These are phyloP conservation scores for Drosophila melanosoma DNA, from an alignment of 2,888 invertebrate genomes.

Conservation along the genomic window DNA sequence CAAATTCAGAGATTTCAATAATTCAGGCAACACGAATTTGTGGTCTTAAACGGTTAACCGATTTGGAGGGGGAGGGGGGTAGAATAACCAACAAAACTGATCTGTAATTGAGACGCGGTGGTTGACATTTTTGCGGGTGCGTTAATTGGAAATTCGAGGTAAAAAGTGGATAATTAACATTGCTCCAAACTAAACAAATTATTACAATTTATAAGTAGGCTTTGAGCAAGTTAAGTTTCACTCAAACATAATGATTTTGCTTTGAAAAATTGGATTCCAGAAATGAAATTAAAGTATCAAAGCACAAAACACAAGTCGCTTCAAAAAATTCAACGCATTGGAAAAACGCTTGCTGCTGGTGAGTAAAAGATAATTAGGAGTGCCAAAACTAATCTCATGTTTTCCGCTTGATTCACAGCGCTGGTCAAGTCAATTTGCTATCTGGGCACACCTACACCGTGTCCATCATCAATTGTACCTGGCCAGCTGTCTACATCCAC, in stretches of 20 bases:
- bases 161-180: background rate
- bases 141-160: slow-evolving; percentile 48
- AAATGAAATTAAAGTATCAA: slow-evolving; percentile 75
- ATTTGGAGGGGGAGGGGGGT: background rate
- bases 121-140: slow-evolving; percentile 38
- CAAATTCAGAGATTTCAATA: slow-evolving; percentile 47
- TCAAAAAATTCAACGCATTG: slow-evolving; percentile 52
- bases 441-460: slow-evolving; percentile 46
- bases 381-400: too few species aligned
- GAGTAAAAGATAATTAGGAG: slow-evolving; percentile 24
- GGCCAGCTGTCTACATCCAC: slow-evolving; percentile 20
- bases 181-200: background rate
- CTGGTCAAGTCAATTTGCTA: slow-evolving; percentile 45
- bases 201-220: background rate
- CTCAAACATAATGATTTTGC: background rate
- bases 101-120: slow-evolving; percentile 55
- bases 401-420: slow-evolving; percentile 22
- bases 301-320: slow-evolving; percentile 42
- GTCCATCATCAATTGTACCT: slow-evolving; percentile 46
- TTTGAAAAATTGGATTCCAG: slow-evolving; percentile 35
- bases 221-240: background rate
- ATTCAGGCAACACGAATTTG: slow-evolving; percentile 30
- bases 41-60: slow-evolving; percentile 7
- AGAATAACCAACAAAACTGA: slow-evolving; percentile 14
- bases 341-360: slow-evolving; percentile 38